Percentiles rank a stretch among this genome's conserved stretches.
These are phyloP conservation scores for Orius insidiosus DNA, from an alignment of 1,140 invertebrate species.

Conservation along the genomic window DNA sequence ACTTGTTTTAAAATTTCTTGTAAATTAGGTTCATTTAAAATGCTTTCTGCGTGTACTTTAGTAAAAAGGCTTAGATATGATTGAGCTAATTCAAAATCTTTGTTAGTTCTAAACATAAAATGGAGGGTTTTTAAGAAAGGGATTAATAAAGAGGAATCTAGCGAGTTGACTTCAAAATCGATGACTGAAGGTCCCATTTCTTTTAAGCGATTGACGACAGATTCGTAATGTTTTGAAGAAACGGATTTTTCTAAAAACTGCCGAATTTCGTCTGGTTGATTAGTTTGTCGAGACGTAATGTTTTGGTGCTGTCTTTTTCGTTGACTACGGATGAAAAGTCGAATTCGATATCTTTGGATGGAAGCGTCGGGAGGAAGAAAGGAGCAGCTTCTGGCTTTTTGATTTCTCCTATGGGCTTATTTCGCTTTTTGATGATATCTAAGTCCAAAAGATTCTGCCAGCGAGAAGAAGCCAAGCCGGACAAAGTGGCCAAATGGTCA, in stretches of 20 bases:
- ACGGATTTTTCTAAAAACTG: slow-evolving; percentile 33
- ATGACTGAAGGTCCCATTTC: slow-evolving; percentile 64
- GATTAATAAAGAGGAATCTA: slow-evolving; percentile 51
- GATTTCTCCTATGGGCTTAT: slow-evolving; percentile 78
- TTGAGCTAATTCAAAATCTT: slow-evolving; percentile 81
- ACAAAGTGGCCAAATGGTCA: slow-evolving; percentile 71
- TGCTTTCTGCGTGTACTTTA: slow-evolving; percentile 55
- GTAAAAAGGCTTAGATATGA: slow-evolving; percentile 83
- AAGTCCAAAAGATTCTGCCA: slow-evolving; percentile 89
- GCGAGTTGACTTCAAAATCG: slow-evolving; percentile 73
- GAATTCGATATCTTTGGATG: slow-evolving; percentile 60
- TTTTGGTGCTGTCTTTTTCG: slow-evolving; percentile 22
- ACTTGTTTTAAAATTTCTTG: slow-evolving; percentile 37
- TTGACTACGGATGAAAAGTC: slow-evolving; percentile 37
- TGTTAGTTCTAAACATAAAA: slow-evolving; percentile 52
- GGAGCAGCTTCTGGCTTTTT: slow-evolving; percentile 64
- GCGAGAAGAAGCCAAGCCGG: slow-evolving; percentile 62
- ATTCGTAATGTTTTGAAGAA: slow-evolving; percentile 29
- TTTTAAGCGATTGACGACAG: slow-evolving; percentile 59
- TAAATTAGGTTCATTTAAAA: slow-evolving; percentile 39
- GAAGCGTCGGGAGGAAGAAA: slow-evolving; percentile 85
- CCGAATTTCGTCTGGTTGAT: slow-evolving; percentile 45
- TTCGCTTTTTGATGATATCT: slow-evolving; percentile 74
- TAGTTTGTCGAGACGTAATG: slow-evolving; percentile 26
- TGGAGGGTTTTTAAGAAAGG: slow-evolving; percentile 66